Evolutionary conservation across 2,888 invertebrate species (phyloP).

Genomic region (Pogonocherus hispidulus): DNA sequence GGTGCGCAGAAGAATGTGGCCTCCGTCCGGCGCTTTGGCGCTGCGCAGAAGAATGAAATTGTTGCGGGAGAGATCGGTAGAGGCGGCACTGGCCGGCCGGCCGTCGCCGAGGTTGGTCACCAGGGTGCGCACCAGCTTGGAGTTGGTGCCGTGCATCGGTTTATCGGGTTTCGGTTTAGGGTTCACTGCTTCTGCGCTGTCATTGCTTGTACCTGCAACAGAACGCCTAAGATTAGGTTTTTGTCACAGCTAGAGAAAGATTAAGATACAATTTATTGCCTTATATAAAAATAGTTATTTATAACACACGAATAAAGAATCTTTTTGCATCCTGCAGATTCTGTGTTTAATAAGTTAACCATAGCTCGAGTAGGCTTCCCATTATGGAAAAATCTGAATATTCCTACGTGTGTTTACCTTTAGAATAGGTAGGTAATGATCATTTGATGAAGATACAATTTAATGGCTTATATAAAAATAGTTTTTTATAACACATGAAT

Average conservation of each 20-base stretch:
- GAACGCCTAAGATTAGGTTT: conserved; percentile 16
- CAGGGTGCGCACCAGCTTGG: conserved; percentile 59
- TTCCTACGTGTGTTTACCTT: too few relatives aligned
- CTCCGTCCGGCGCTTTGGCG: conserved; percentile 60
- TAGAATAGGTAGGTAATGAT: too few relatives aligned
- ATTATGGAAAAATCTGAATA: too few relatives aligned
- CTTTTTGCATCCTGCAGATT: too few relatives aligned
- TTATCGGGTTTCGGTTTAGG: conserved; percentile 36
- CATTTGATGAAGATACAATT: too few relatives aligned
- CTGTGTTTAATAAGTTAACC: too few relatives aligned
- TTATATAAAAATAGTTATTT: too few relatives aligned
- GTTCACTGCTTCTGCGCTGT: conserved; percentile 32
- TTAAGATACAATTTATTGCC: too few relatives aligned
- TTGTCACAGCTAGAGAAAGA: not conserved
- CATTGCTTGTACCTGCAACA: conserved; percentile 48
- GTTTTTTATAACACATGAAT: too few relatives aligned
- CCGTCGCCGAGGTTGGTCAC: conserved; percentile 53
- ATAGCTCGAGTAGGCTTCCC: too few relatives aligned
- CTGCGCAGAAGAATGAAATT: conserved; percentile 64
- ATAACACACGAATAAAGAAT: too few relatives aligned
- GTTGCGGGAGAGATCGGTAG: conserved; percentile 60
- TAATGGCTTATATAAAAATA: too few relatives aligned
- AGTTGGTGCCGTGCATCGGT: conserved; percentile 62
- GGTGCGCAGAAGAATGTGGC: conserved; percentile 64
- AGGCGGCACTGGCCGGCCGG: conserved; percentile 46